These are phyloP conservation scores for Peromyscus eremicus DNA, from an alignment of 2,797 vertebrate genomes.

Conservation along the genomic window DNA sequence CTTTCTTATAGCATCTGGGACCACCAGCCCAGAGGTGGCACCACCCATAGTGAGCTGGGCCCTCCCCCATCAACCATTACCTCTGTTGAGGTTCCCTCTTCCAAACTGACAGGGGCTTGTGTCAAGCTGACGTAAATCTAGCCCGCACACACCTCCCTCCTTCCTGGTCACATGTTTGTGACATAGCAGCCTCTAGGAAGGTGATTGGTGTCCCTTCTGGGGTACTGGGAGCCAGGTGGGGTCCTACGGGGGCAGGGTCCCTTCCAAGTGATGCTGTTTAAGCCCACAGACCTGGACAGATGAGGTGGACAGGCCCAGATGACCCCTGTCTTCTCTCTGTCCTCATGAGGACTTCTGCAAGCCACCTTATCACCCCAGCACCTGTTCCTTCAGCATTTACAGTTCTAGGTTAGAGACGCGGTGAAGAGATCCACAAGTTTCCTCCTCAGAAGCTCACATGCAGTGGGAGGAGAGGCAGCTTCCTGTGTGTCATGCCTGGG, in stretches of 20 bases:
- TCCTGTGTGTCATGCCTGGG: neutral
- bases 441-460: neutral
- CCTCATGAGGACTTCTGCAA: neutral
- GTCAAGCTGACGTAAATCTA: neutral
- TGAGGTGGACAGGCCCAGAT: neutral
- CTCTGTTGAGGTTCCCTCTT: neutral
- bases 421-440: neutral
- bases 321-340: neutral
- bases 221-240: too few species aligned
- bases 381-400: too few species aligned
- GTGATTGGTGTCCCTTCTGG: neutral
- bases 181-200: neutral
- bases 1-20: neutral
- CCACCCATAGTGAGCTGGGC: neutral
- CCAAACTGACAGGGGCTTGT: neutral
- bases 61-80: neutral
- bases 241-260: too few species aligned
- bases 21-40: neutral
- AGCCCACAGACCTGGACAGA: neutral
- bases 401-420: neutral
- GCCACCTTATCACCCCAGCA: accelerated
- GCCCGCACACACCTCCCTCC: neutral
- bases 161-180: neutral
- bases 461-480: neutral
- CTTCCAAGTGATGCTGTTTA: neutral